phyloP scores from a whole-genome alignment of 2,113 vertebrate species.

The Pollachius pollachius region DNA sequence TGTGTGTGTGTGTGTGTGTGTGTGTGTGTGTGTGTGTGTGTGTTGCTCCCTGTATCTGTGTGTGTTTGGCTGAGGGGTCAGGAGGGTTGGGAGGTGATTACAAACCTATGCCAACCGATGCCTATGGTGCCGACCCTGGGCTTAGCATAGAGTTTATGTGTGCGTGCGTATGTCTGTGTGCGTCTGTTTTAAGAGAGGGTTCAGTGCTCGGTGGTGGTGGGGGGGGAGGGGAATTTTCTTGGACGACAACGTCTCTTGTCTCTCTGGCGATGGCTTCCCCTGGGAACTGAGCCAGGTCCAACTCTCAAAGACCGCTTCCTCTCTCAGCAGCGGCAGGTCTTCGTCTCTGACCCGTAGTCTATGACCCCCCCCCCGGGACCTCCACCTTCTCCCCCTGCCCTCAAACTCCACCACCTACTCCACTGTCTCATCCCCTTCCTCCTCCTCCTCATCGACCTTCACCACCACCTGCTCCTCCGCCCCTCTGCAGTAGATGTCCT shows the following conservation, averaged over 20 bases:
- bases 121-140: conserved; percentile 2
- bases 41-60: too few relatives aligned
- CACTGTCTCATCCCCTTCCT: too few relatives aligned
- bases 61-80: neutral
- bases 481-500: too few relatives aligned
- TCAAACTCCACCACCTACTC: neutral
- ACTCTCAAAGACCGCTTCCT: conserved; percentile 65
- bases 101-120: conserved; percentile 41
- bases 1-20: neutral
- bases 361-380: conserved; percentile 4
- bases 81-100: conserved; percentile 7
- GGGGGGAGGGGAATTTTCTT: conserved; percentile 21
- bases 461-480: too few relatives aligned
- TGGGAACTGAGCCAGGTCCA: conserved; percentile 55
- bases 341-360: neutral
- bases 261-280: conserved; percentile 31
- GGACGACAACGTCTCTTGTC: conserved; percentile 43
- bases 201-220: conserved; percentile 1
- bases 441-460: too few relatives aligned
- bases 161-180: neutral
- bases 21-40: neutral
- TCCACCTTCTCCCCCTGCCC: conserved; percentile 6
- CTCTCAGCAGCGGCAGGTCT: conserved; percentile 1
- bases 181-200: conserved; percentile 4
- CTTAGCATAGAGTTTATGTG: too few relatives aligned